Evolutionary conservation across 2,888 invertebrate genomes (phyloP).

Genomic region (Nebria brevicollis): DNA sequence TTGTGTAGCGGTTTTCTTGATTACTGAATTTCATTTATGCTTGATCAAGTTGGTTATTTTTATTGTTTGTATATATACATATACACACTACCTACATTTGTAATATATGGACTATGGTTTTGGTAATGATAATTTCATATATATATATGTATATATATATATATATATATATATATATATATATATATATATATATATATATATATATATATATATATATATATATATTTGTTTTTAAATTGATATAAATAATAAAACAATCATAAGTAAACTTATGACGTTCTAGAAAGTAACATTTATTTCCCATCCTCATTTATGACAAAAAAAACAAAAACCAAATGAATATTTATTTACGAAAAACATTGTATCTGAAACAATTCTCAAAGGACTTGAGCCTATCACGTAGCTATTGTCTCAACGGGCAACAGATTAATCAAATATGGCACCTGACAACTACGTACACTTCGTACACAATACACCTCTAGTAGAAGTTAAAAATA

Average conservation of each 20-base stretch:
- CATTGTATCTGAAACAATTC: not conserved
- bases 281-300: no score
- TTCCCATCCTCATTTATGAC: not conserved
- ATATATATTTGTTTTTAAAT: no score
- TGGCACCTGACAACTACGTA: slow-evolving; percentile 2
- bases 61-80: slow-evolving; percentile 7
- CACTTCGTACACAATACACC: not conserved
- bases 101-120: not conserved
- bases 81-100: slow-evolving; percentile 1
- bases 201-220: no score
- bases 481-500: not conserved
- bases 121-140: not conserved
- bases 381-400: not conserved
- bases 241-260: no score
- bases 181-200: no score
- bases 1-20: slow-evolving; percentile 37
- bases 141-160: not conserved
- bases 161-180: no score
- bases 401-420: not conserved
- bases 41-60: slow-evolving; percentile 23
- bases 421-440: slow-evolving; percentile 2
- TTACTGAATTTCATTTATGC: slow-evolving; percentile 39
- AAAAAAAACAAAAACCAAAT: not conserved
- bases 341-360: not conserved
- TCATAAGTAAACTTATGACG: no score